phyloP scores from a whole-genome alignment of 2,113 vertebrate species.

The Sinocyclocheilus maitianheensis region DNA sequence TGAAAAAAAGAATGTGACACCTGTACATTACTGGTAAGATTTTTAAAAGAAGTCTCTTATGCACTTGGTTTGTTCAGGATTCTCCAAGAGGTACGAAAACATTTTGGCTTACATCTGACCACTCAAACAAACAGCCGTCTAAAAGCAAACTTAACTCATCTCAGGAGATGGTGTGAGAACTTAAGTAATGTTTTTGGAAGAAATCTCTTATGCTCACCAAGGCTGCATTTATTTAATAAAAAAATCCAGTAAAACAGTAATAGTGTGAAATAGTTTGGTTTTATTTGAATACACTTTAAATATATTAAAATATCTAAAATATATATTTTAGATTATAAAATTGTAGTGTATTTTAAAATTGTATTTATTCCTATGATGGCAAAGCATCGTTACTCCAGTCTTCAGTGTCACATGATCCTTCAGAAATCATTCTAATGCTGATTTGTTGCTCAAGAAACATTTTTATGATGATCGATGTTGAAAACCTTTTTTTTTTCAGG shows the following conservation, averaged over 20 bases:
- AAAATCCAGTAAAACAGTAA: neutral
- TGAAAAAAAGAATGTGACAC: neutral
- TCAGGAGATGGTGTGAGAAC: no score
- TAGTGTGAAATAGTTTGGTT: neutral
- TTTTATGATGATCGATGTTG: neutral
- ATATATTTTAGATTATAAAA: no score
- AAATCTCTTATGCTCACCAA: neutral
- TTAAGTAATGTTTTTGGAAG: neutral
- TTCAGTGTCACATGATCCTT: neutral
- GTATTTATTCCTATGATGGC: no score
- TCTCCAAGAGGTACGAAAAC: no score
- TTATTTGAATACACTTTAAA: no score
- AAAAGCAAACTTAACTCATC: no score
- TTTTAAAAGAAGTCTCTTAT: neutral
- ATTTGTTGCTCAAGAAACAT: neutral
- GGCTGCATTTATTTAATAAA: neutral
- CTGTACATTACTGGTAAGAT: neutral
- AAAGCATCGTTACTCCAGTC: neutral
- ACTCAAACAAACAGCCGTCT: no score
- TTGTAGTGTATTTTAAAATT: neutral
- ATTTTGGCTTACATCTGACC: no score
- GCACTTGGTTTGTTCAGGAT: no score
- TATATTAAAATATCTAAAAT: no score
- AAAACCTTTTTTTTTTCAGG: neutral
- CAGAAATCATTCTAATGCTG: neutral